Percentiles rank a stretch among this genome's conserved stretches.
Conservation (phyloP, 2,888 invertebrate genomes). For the Hetaerina titia region DNA sequence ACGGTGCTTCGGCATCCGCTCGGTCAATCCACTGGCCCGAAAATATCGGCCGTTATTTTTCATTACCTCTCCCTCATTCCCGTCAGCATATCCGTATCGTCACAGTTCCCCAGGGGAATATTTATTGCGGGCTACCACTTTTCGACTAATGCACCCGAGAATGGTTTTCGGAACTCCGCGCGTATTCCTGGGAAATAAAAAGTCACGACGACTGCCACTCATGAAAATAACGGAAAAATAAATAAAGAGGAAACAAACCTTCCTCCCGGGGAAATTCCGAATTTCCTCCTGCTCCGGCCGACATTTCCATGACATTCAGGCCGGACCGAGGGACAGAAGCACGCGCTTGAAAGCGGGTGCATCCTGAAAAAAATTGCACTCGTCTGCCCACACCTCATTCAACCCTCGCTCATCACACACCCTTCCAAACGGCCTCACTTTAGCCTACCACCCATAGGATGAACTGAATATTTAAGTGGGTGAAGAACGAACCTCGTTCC, state of each 20-base stretch:
- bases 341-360: too few species aligned
- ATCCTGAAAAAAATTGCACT: not conserved
- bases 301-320: not conserved
- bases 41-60: conserved; percentile 52
- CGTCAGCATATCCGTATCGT: conserved; percentile 2
- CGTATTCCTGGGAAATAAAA: not conserved
- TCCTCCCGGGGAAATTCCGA: not conserved
- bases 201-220: not conserved
- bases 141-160: conserved; percentile 42
- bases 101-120: conserved; percentile 26
- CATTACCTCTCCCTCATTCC: conserved; percentile 15
- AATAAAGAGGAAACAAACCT: not conserved
- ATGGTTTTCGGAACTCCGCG: not conserved
- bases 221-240: not conserved
- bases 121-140: conserved; percentile 51
- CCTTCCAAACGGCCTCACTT: not conserved
- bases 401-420: too few species aligned
- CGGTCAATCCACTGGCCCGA: not conserved
- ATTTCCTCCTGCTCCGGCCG: not conserved
- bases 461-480: not conserved
- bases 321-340: not conserved
- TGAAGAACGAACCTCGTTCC: not conserved
- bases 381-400: not conserved
- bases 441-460: not conserved
- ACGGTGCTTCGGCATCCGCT: not conserved